These are phyloP conservation scores for Meandrina meandrites DNA, from an alignment of 92 coral and sea anemone genomes.

Conservation along the genomic window DNA sequence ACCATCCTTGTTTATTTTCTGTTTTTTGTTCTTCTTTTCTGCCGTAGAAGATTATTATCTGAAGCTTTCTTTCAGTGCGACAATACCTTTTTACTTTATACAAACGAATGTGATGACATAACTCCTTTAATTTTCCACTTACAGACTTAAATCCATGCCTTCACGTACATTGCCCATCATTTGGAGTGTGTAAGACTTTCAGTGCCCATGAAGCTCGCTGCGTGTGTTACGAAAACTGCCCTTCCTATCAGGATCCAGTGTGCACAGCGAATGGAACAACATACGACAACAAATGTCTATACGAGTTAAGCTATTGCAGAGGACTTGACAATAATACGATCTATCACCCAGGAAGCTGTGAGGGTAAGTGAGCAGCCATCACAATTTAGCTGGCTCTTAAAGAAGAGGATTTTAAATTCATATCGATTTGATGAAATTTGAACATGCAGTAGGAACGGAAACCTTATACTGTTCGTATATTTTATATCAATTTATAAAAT, in stretches of 20 bases:
- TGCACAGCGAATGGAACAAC: background rate
- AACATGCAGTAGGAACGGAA: no score
- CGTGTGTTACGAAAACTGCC: background rate
- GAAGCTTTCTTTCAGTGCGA: no score
- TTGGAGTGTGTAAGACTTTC: background rate
- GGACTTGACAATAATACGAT: background rate
- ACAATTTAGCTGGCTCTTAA: no score
- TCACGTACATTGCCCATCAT: background rate
- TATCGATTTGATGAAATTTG: no score
- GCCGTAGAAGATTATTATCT: no score
- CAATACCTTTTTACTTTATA: no score
- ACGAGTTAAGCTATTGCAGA: background rate
- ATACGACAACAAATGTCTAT: background rate
- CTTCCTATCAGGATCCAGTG: background rate
- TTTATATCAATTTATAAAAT: no score
- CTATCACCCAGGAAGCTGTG: constrained; percentile 2
- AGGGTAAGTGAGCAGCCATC: background rate
- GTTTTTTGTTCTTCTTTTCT: no score
- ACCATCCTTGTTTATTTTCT: no score
- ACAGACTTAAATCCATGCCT: background rate
- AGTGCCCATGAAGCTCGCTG: constrained; percentile 6
- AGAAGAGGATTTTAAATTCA: no score
- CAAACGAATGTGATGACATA: no score
- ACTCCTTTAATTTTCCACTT: background rate
- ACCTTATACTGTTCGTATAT: no score